These are phyloP conservation scores for Gerris buenoi DNA, from an alignment of 1,140 invertebrate genomes.

Conservation along the genomic window DNA sequence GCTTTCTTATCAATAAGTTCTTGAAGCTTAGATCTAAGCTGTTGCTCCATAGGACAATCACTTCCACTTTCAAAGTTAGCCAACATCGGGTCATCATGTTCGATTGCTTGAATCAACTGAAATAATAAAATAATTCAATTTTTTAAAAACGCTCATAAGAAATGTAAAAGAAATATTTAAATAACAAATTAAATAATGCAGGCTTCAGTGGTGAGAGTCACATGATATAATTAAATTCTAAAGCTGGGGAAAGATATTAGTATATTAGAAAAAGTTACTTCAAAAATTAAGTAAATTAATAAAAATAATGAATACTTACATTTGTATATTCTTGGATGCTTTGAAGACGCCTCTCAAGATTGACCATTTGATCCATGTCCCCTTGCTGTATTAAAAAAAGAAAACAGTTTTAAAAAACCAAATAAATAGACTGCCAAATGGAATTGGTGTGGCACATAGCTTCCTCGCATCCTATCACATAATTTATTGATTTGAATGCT, in stretches of 20 bases:
- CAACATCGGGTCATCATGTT: conserved; percentile 5
- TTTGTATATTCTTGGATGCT: conserved; percentile 14
- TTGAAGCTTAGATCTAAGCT: conserved; percentile 11
- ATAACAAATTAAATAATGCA: no score
- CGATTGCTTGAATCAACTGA: conserved; percentile 14
- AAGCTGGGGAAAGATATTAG: not conserved
- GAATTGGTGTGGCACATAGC: no score
- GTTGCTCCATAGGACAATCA: conserved; percentile 6
- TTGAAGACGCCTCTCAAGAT: conserved; percentile 9
- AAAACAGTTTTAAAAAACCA: no score
- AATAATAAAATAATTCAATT: not conserved
- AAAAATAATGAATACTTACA: conserved; percentile 7
- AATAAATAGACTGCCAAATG: no score
- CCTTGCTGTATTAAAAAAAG: no score
- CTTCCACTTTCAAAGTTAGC: conserved; percentile 7
- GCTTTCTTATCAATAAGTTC: conserved; percentile 15
- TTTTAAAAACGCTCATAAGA: no score
- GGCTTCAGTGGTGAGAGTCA: no score
- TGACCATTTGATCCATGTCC: conserved; percentile 13
- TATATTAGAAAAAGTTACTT: not conserved
- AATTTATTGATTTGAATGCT: no score
- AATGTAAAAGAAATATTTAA: no score
- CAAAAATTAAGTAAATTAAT: no score
- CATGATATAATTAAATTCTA: not conserved
- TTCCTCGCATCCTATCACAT: no score